Percentiles rank a stretch among this genome's conserved stretches.
phyloP scores from a whole-genome alignment of 2,113 vertebrate genomes.

The Phainopepla nitens region DNA sequence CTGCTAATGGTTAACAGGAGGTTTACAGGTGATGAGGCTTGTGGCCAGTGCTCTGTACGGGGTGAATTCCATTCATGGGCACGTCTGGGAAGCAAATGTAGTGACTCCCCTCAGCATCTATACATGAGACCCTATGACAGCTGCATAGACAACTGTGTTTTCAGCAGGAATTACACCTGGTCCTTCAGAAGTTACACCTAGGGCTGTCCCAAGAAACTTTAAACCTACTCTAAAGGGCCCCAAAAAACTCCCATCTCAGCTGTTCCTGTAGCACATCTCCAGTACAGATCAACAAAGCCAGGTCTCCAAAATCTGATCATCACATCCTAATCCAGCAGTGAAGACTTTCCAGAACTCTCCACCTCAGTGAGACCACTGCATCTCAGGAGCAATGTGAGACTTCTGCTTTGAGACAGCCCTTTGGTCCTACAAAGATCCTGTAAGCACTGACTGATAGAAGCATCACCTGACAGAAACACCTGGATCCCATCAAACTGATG shows the following conservation, averaged over 20 bases:
- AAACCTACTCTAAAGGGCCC: not conserved
- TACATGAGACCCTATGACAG: accelerated
- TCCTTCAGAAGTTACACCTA: not conserved
- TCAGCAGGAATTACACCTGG: not conserved
- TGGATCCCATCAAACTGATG: not conserved
- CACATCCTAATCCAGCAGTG: not conserved
- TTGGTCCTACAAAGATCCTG: not conserved
- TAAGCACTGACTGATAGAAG: not conserved
- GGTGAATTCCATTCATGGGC: not conserved
- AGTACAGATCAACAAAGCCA: not conserved
- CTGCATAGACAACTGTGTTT: not conserved
- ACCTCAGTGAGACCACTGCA: not conserved
- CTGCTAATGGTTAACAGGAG: not conserved
- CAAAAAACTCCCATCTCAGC: not conserved
- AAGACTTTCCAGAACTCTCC: not conserved
- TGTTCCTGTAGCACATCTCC: not conserved
- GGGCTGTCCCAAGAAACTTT: not conserved
- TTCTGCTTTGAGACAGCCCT: not conserved
- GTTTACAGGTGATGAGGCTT: not conserved
- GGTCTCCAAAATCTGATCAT: not conserved
- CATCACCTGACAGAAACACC: not conserved
- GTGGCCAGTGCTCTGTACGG: not conserved
- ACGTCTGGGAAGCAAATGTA: not conserved
- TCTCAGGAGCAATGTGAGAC: accelerated
- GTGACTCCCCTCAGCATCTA: accelerated